Base-by-base conservation (phyloP, 1,140 invertebrate genomes). In the Charaxes varanes region DNA sequence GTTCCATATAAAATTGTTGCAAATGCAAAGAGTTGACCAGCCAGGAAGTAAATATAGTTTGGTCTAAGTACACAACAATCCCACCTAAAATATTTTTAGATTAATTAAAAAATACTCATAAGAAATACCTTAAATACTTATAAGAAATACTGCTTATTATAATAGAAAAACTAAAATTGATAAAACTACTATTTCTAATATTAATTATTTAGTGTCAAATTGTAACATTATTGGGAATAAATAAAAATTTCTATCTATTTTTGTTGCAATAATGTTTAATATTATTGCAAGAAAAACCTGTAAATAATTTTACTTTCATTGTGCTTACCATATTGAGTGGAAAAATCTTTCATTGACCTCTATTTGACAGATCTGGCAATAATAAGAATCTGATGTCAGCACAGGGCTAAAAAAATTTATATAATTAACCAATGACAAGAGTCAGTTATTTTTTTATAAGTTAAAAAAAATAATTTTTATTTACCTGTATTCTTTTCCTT, bases 51-150 rank as follows among this genome's bases (percentile, higher is more conserved):
- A 21, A 65, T 80, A 27, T 90, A 86, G 61, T 92, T 92, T 46
- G 87, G 86, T 32, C 85, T 79, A 24, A 90, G 87, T 41, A 92
- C 87, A 62, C 91, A 93, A 53, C 90, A 91, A 56, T 92, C 88
- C 66, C 91, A 83, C 91, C 91, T 92, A 61, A 66, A 84, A 70
- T 47, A 54, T 57, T 27, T 27, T 16, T 15, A 31, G 8, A 4
- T 19, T 19, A 19, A 19, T 19, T 19, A 19, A 19, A 19, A 26
- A 11, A 26, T n/a, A n/a, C n/a, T n/a, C n/a, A n/a, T n/a, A n/a
- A n/a, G n/a, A n/a, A n/a, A n/a, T n/a, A n/a, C n/a, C n/a, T n/a
- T n/a, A n/a, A n/a, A n/a, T n/a, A n/a, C n/a, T n/a, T n/a, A n/a
- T n/a, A n/a, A n/a, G n/a, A n/a, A n/a, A n/a, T n/a, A n/a, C n/a